Evolutionary conservation across 1,140 invertebrate species (phyloP), one percentile per base, ranked within the genome.

Genomic region (Drosophila eugracilis): DNA sequence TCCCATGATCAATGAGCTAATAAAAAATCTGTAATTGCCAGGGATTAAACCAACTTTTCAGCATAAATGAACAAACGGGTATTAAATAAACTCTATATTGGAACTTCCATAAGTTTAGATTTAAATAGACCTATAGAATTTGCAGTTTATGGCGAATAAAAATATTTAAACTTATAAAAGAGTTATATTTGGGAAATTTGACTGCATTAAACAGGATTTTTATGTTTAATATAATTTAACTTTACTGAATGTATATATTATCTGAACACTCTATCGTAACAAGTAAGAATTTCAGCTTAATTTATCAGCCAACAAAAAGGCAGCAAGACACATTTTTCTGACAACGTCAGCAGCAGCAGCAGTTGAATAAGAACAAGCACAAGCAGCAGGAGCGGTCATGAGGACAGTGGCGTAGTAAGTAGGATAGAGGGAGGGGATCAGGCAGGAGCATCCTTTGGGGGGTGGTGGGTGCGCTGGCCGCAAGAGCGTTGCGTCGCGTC

Each of bases 331-430:
- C 19, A 57, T 78, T 77, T 79, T 79, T 74, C 44, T 57, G 74
- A 36, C 59, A 71, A 71, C 80, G 79, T 84, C 80, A 84, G 79
- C 79, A 73, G 75, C 79, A 73, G 75, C 74, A 83, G 70, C 67
- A 66, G 58, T 74, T 57, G 50, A 76, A 49, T 57, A 75, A 70
- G 60, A 58, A 34, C 26, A 24, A 69, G 48, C 66, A 53, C n/a
- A 3, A 45, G 17, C 19, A 54, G 48, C 48, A 53, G n/a, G 9
- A 70, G 41, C 48, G 28, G 50, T 26, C 24, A 28, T 9, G 24
- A 24, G 14, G 7, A 10, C 44, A 47, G 45, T n/a, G 42, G n/a
- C 22, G 42, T 14, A 21, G 5, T 28, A 7, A 3, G 9, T 9
- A 1, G 2, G 19, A 5, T n/a, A 9, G 19, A 50, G 30, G 28